A percentile compares a stretch with the other conserved stretches of the same genome.
These are phyloP conservation scores for Toxostoma redivivum DNA, from an alignment of 2,113 vertebrate genomes.

Conservation along the genomic window DNA sequence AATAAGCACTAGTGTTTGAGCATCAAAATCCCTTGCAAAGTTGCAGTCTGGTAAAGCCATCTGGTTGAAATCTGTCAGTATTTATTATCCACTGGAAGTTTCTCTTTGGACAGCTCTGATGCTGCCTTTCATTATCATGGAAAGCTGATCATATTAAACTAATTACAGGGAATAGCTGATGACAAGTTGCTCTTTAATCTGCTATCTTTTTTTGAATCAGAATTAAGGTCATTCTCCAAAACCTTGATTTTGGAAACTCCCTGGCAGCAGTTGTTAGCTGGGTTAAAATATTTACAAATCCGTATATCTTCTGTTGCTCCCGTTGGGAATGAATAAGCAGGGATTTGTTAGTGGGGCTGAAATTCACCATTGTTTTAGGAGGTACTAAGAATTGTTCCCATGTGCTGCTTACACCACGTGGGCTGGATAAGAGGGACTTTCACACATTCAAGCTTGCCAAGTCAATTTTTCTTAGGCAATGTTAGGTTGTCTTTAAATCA, in stretches of 20 bases:
- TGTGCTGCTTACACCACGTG: neutral
- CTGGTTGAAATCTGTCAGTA: conserved; percentile 58
- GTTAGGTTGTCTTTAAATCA: conserved; percentile 2
- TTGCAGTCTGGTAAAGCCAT: conserved; percentile 48
- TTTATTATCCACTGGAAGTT: conserved; percentile 59
- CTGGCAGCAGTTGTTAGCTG: conserved; percentile 42
- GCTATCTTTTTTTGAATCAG: neutral
- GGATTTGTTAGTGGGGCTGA: conserved; percentile 19
- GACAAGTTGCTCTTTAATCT: conserved; percentile 61
- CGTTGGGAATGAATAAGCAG: conserved; percentile 18
- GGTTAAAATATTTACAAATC: conserved; percentile 59
- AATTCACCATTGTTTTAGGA: conserved; percentile 30
- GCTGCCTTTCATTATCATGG: conserved; percentile 45
- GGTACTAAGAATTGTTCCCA: neutral
- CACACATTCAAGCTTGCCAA: conserved; percentile 24
- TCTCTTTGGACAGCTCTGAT: conserved; percentile 24
- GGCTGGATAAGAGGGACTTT: conserved; percentile 5
- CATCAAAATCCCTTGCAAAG: conserved; percentile 29
- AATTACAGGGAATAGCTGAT: conserved; percentile 56
- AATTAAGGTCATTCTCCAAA: conserved; percentile 36
- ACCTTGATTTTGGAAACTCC: conserved; percentile 48
- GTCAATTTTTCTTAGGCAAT: neutral
- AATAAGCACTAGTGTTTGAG: conserved; percentile 46
- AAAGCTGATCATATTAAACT: conserved; percentile 63
- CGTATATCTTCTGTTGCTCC: neutral